These are phyloP conservation scores for Aspidoscelis tigris DNA, from an alignment of 2,113 vertebrate genomes.

Conservation along the genomic window DNA sequence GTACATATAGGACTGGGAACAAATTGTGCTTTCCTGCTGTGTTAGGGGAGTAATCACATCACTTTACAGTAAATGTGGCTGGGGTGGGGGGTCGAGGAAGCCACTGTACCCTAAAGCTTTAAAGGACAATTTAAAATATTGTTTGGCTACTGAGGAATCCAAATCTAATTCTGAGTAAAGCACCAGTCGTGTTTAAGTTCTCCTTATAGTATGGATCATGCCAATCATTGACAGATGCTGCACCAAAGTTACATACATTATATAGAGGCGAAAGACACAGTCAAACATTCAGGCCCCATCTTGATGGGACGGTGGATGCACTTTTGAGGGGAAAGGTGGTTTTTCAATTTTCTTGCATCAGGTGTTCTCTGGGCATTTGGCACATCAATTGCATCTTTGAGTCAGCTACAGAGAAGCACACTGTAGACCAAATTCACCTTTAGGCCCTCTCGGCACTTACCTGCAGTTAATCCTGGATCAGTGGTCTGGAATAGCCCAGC, in stretches of 20 bases:
- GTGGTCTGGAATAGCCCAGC: too few species aligned
- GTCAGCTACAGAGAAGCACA: too few species aligned
- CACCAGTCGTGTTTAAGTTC: background rate
- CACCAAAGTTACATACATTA: background rate
- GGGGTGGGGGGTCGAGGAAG: background rate
- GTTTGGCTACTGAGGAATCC: background rate
- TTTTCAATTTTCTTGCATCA: too few species aligned
- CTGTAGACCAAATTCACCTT: too few species aligned
- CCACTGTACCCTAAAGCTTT: background rate
- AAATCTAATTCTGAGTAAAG: background rate
- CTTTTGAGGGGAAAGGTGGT: too few species aligned
- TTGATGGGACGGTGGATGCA: too few species aligned
- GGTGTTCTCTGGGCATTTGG: too few species aligned
- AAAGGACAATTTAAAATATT: background rate
- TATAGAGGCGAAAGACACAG: background rate
- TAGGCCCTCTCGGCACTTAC: too few species aligned
- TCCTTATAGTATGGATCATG: background rate
- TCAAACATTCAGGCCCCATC: background rate
- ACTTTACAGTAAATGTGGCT: background rate
- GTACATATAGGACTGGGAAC: background rate
- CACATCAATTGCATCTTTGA: too few species aligned
- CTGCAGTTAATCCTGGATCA: too few species aligned
- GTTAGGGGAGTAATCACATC: conserved; percentile 4
- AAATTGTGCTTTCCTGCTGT: accelerated
- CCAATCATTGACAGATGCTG: background rate